Evolutionary conservation across 2,113 vertebrate genomes (phyloP).

Genomic region (Camelus bactrianus): DNA sequence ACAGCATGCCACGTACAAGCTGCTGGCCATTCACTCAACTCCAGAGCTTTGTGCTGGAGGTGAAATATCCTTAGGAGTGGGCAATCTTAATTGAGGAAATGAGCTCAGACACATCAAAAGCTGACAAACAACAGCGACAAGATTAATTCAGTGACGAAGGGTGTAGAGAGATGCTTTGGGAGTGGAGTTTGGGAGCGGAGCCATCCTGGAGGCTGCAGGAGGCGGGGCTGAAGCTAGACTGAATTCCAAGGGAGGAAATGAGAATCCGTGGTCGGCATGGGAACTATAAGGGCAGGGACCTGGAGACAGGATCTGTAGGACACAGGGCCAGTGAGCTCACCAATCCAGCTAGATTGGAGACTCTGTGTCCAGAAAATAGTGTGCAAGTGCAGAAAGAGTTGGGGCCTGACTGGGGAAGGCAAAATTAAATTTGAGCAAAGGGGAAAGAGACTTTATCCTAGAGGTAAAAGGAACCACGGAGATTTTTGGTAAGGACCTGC

Average conservation of each 20-base stretch:
- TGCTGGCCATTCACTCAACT: neutral
- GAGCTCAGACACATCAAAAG: neutral
- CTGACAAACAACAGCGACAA: neutral
- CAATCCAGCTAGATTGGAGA: neutral
- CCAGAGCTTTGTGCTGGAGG: neutral
- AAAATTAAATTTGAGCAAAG: slow-evolving; percentile 24
- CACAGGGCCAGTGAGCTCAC: neutral
- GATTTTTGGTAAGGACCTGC: neutral
- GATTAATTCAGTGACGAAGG: neutral
- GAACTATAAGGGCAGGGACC: neutral
- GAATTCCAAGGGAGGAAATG: neutral
- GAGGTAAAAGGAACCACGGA: neutral
- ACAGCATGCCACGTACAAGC: neutral
- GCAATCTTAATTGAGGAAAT: neutral
- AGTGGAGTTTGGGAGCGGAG: neutral
- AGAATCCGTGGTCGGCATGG: neutral
- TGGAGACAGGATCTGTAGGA: neutral
- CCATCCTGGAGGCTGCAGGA: neutral
- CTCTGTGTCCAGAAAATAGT: neutral
- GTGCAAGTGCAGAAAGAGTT: neutral
- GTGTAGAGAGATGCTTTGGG: neutral
- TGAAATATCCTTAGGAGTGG: neutral
- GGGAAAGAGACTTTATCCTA: neutral
- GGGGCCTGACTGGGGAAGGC: neutral
- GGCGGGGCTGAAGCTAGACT: neutral